Percentiles rank a stretch among this genome's conserved stretches.
Evolutionary conservation across 1,140 invertebrate genomes (phyloP).

Genomic region (Drosophila miranda): DNA sequence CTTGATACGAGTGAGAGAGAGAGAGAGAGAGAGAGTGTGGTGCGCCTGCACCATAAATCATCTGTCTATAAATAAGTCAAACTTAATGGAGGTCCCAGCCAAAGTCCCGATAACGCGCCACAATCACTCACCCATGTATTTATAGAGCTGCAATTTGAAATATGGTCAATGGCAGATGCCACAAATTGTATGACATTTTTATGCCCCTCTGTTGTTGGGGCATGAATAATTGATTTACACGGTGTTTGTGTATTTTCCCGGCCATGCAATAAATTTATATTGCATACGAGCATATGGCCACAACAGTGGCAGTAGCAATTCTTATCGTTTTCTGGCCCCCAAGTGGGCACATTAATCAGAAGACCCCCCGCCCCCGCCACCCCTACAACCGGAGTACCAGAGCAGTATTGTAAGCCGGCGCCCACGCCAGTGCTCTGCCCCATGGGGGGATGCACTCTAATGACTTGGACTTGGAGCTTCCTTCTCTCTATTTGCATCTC

Average conservation of each 20-base stretch:
- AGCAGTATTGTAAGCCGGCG: slow-evolving; percentile 15
- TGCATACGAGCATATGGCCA: slow-evolving; percentile 17
- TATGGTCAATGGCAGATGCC: slow-evolving; percentile 30
- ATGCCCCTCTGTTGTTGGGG: slow-evolving; percentile 35
- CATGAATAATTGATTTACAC: slow-evolving; percentile 77
- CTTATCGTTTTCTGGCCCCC: slow-evolving; percentile 71
- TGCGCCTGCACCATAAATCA: slow-evolving; percentile 56
- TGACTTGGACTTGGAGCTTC: slow-evolving; percentile 26
- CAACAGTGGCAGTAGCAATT: slow-evolving; percentile 21
- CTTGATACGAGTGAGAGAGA: too few species aligned
- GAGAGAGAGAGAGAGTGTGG: too few species aligned
- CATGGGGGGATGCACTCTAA: slow-evolving; percentile 62
- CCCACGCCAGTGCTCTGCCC: slow-evolving; percentile 29
- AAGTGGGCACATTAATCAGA: slow-evolving; percentile 75
- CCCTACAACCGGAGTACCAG: not conserved
- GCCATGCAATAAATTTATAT: slow-evolving; percentile 56
- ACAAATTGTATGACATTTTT: slow-evolving; percentile 79
- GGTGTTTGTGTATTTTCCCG: slow-evolving; percentile 67
- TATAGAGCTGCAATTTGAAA: slow-evolving; percentile 52
- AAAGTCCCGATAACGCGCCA: slow-evolving; percentile 56
- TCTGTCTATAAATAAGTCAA: slow-evolving; percentile 70
- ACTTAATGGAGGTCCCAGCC: slow-evolving; percentile 59
- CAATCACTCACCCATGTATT: slow-evolving; percentile 73
- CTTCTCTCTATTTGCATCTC: too few species aligned
- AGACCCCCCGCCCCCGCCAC: slow-evolving; percentile 19